Conservation (phyloP, 2,797 vertebrate species). For the Brachyalestes nurse region DNA sequence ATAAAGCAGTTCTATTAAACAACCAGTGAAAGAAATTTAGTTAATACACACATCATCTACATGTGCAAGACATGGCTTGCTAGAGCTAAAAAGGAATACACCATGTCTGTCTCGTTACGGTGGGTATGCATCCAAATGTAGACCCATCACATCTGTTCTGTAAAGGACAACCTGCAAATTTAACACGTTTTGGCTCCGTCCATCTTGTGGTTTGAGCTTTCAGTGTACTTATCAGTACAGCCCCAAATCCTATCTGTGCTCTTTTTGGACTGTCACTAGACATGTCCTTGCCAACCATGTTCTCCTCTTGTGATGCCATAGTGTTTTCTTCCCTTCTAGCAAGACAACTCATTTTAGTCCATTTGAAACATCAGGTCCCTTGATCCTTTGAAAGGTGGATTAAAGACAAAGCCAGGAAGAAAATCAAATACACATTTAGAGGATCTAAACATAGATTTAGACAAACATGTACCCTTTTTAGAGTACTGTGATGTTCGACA, state of each 20-base stretch:
- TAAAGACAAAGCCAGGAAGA: not conserved
- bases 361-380: not conserved
- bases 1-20: no score
- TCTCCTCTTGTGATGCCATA: not conserved
- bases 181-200: not conserved
- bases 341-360: not conserved
- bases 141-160: not conserved
- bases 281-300: not conserved
- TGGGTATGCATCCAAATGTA: not conserved
- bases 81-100: no score
- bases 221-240: not conserved
- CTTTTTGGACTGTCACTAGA: not conserved
- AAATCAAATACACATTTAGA: not conserved
- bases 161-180: not conserved
- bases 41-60: no score
- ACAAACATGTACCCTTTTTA: not conserved
- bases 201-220: not conserved
- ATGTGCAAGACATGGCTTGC: no score
- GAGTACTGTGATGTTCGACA: not conserved
- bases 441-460: slow-evolving; percentile 2
- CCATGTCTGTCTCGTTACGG: no score
- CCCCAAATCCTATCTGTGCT: slow-evolving; percentile 3
- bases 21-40: no score
- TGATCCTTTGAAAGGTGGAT: not conserved
- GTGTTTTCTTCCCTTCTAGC: not conserved